Conservation (phyloP, 2,888 invertebrate species). For the Callosobruchus maculatus region DNA sequence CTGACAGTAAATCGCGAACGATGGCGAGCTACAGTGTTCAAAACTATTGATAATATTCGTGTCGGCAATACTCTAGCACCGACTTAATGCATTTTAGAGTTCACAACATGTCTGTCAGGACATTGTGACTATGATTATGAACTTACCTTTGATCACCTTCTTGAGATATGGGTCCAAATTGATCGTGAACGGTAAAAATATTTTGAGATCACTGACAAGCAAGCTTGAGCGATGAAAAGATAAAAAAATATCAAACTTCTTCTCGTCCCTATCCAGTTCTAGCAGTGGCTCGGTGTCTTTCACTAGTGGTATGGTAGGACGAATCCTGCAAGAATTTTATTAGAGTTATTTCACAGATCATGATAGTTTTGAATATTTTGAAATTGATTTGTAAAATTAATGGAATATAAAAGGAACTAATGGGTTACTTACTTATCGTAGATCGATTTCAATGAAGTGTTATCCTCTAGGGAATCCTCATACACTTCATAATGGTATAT, state of each 20-base stretch:
- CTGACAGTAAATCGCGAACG: too few species aligned
- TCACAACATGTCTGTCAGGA: too few species aligned
- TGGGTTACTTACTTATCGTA: slow-evolving; percentile 90
- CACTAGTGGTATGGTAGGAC: slow-evolving; percentile 74
- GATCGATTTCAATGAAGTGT: slow-evolving; percentile 79
- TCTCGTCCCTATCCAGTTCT: slow-evolving; percentile 90
- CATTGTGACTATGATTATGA: too few species aligned
- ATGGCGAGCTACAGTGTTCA: too few species aligned
- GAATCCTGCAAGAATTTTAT: slow-evolving; percentile 58
- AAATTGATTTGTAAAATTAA: too few species aligned
- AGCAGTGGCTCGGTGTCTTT: slow-evolving; percentile 86
- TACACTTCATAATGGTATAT: slow-evolving; percentile 89
- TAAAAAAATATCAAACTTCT: slow-evolving; percentile 90
- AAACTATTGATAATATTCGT: too few species aligned
- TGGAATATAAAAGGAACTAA: not conserved
- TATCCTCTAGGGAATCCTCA: slow-evolving; percentile 84
- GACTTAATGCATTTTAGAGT: too few species aligned
- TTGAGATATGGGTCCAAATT: slow-evolving; percentile 97
- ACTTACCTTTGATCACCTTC: slow-evolving; percentile 89
- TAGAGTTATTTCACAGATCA: too few species aligned
- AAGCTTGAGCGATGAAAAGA: slow-evolving; percentile 83
- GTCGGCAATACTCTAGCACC: too few species aligned
- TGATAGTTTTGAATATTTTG: too few species aligned
- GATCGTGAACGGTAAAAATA: slow-evolving; percentile 96
- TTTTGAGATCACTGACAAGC: slow-evolving; percentile 83